Base-by-base conservation (phyloP, 2,888 invertebrate species). In the Pycnomerus fuliginosus region DNA sequence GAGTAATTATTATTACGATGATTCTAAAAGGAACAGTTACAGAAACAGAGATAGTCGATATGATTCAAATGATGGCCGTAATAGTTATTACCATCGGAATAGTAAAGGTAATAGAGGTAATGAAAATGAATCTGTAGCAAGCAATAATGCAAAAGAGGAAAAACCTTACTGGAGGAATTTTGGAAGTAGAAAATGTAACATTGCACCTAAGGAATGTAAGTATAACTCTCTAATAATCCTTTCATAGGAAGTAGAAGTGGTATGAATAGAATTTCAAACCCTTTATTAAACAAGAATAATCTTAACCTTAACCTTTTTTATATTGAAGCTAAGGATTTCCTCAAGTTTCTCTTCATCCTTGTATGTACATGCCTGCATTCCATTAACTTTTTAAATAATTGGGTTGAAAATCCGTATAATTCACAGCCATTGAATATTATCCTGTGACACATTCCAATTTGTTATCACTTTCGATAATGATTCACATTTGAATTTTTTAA, bases 121-220 rank as follows among this genome's bases (percentile, higher is more conserved):
- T 5, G 15, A 32, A 2, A 15, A 15, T n/a, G 38, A 34, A 22
- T 25, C 36, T 39, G 34, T 13, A 32, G 27, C 41, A 42, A 52
- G 29, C 46, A 48, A 29, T 29, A 39, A 39, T 39, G 22, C 31
- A 39, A 42, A 39, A 30, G 41, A 20, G 36, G 24, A 33, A 20
- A 32, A 46, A 39, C 22, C 44, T 42, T 10, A 43, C 45, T 42
- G 40, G 24, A 34, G 51, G 40, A 49, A 47, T 46, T 39, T 31
- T 23, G 34, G 36, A 8, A 46, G 53, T 12, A 33, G 50, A 15
- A 46, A 33, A 17, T 29, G 38, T 22, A 28, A 15, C 1, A 32
- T 8, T 22, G 10, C 10, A 8, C 24, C 34, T 11, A 46, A 46
- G 15, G 37, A 36, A 16, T 16, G 45, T 45, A 36, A 40, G 35